These are phyloP conservation scores for Montipora foliosa DNA, from an alignment of 64 coral and sea anemone genomes.

Conservation along the genomic window DNA sequence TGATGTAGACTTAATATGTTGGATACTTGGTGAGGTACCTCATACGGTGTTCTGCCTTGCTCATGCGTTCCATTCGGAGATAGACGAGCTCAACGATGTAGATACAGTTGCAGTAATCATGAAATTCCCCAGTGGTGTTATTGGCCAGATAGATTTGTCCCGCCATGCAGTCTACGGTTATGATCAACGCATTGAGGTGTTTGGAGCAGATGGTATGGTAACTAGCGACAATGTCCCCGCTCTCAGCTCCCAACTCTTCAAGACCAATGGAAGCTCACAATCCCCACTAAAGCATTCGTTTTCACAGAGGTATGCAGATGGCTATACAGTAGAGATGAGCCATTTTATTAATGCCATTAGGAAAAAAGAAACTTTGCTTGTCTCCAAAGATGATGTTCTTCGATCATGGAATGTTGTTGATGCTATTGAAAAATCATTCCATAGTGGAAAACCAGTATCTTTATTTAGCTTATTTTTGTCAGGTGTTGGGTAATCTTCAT, in stretches of 20 bases:
- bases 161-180: conserved; percentile 80
- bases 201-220: conserved; percentile 90
- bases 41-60: conserved; percentile 75
- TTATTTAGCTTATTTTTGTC: neutral
- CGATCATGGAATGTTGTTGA: conserved; percentile 61
- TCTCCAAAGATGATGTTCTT: conserved; percentile 64
- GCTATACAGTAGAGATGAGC: conserved; percentile 55
- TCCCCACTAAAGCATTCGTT: conserved; percentile 59
- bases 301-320: conserved; percentile 72
- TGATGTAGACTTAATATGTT: conserved; percentile 82
- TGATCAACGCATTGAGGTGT: conserved; percentile 90
- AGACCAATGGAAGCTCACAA: conserved; percentile 5
- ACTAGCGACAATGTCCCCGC: conserved; percentile 62
- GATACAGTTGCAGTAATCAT: conserved; percentile 85
- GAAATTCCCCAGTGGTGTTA: conserved; percentile 90
- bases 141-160: conserved; percentile 85
- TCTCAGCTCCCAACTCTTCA: conserved; percentile 34
- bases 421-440: conserved; percentile 83
- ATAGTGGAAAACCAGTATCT: conserved; percentile 63
- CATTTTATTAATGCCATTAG: conserved; percentile 87
- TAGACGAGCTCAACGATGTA: conserved; percentile 74
- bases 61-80: conserved; percentile 73
- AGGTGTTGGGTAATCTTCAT: neutral
- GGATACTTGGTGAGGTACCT: conserved; percentile 78
- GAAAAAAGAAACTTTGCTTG: conserved; percentile 52